phyloP scores from a whole-genome alignment of 2,797 vertebrate genomes.

The Coluber constrictor region DNA sequence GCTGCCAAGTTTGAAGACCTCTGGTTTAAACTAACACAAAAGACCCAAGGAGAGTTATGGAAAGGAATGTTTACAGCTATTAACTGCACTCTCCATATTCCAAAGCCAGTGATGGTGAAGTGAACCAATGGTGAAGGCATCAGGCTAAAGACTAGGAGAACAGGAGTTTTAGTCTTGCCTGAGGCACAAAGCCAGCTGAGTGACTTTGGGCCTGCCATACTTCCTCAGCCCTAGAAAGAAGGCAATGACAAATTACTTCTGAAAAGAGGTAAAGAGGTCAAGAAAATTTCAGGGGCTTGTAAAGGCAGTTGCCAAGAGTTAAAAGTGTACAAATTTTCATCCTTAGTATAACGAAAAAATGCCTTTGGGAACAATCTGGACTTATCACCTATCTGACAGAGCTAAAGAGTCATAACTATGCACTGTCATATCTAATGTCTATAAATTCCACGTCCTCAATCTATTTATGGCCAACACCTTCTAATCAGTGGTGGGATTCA shows the following conservation, averaged over 20 bases:
- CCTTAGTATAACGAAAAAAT: slow-evolving; percentile 61
- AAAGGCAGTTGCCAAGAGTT: not conserved
- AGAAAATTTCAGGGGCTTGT: not conserved
- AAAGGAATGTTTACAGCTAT: slow-evolving; percentile 62
- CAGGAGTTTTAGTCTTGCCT: not conserved
- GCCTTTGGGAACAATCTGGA: slow-evolving; percentile 69
- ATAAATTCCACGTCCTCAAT: slow-evolving; percentile 68
- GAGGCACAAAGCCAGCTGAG: not conserved
- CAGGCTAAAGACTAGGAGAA: not conserved
- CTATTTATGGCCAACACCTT: slow-evolving; percentile 62
- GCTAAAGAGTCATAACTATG: slow-evolving; percentile 72
- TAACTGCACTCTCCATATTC: slow-evolving; percentile 62
- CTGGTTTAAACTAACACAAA: slow-evolving; percentile 55
- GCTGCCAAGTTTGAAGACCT: too few relatives aligned
- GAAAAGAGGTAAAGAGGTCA: not conserved
- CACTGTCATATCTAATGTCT: slow-evolving; percentile 64
- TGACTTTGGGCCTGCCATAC: not conserved
- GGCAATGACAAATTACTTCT: not conserved
- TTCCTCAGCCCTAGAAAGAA: not conserved
- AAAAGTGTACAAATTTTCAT: not conserved
- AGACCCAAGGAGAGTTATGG: slow-evolving; percentile 66
- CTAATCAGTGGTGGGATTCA: slow-evolving; percentile 45
- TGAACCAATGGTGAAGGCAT: not conserved
- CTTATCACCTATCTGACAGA: slow-evolving; percentile 67
- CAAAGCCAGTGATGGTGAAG: slow-evolving; percentile 47